Percentiles rank a stretch among this genome's conserved stretches.
These are phyloP conservation scores for Bambusicola thoracicus DNA, from an alignment of 2,113 vertebrate genomes.

Conservation along the genomic window DNA sequence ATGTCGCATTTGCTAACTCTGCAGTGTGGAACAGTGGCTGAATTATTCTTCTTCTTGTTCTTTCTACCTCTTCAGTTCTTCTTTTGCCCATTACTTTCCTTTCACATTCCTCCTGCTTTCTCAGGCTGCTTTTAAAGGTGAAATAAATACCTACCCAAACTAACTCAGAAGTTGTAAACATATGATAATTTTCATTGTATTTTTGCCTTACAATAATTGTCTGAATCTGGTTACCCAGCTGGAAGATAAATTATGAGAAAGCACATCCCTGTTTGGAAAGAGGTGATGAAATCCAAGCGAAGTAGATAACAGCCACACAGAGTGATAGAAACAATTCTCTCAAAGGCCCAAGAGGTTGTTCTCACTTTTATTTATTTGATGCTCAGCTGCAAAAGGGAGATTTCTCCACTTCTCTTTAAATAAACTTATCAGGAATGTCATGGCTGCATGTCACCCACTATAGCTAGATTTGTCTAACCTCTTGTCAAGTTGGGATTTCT, in stretches of 20 bases:
- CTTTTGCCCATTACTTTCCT: not conserved
- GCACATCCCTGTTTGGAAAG: not conserved
- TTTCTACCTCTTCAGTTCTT: not conserved
- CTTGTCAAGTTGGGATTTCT: constrained; percentile 37
- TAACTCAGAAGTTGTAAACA: not conserved
- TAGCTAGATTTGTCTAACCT: not conserved
- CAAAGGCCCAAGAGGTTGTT: not conserved
- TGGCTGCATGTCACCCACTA: not conserved
- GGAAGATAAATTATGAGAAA: not conserved
- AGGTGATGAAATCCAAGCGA: not conserved
- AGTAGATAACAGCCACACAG: not conserved
- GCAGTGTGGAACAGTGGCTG: not conserved
- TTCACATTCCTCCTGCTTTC: not conserved
- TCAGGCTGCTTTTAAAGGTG: not conserved
- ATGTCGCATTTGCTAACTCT: not conserved
- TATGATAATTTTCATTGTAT: not conserved
- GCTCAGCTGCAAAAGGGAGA: not conserved
- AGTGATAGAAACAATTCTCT: not conserved
- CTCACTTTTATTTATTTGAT: not conserved
- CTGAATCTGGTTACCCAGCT: not conserved
- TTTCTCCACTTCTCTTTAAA: not conserved
- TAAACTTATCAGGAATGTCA: not conserved
- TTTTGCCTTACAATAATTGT: not conserved
- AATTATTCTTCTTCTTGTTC: rapidly evolving
- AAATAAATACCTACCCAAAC: not conserved